Base-by-base conservation (phyloP, 2,888 invertebrate species). In the Chelonus formosanus region DNA sequence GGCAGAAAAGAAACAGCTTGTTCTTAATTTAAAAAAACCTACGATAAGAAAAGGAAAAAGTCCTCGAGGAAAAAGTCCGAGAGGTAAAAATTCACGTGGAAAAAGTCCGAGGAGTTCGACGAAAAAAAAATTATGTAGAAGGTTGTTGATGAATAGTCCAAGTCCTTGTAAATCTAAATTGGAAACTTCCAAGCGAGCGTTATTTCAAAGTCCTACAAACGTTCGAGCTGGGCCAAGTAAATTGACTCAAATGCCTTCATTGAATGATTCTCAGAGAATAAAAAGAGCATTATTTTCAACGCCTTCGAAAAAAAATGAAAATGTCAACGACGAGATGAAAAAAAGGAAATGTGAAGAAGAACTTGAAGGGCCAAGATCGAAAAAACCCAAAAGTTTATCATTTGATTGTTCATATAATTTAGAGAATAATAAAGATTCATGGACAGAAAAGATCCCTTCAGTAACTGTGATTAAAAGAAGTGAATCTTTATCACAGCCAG, bases 201-300 rank as follows among this genome's bases (percentile, higher is more conserved):
- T 93, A 2, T 93, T 93, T 74, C 88, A 91, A 74, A 93, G 92
- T 78, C 92, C 93, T 2, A 88, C 83, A 3, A 55, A 72, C 3
- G 80, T 80, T 48, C 77, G 75, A 36, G 77, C 80, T 44, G 82
- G 80, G 10, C 79, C 81, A n/a, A 83, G 84, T 73, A 71, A 86
- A 44, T 58, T 52, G 34, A 61, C 4, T 5, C 67, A n/a, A 56
- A 69, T 47, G 63, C 62, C 3, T 59, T 67, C 35, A 56, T 64
- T 57, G 5, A 87, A 72, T 78, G 87, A 76, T 76, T 88, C 72
- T 78, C 87, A 89, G 79, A 88, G 85, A 71, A 90, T 91, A 0
- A 92, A 90, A 74, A 85, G 92, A 4, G 89, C 89, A 0, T 78
- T 92, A 1, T 92, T 92, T 66, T 84, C 87, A 3, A 90, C 91